A percentile compares a stretch with the other conserved stretches of the same genome.
Evolutionary conservation across 1,140 invertebrate species (phyloP).

Genomic region (Drosophila murphyi): DNA sequence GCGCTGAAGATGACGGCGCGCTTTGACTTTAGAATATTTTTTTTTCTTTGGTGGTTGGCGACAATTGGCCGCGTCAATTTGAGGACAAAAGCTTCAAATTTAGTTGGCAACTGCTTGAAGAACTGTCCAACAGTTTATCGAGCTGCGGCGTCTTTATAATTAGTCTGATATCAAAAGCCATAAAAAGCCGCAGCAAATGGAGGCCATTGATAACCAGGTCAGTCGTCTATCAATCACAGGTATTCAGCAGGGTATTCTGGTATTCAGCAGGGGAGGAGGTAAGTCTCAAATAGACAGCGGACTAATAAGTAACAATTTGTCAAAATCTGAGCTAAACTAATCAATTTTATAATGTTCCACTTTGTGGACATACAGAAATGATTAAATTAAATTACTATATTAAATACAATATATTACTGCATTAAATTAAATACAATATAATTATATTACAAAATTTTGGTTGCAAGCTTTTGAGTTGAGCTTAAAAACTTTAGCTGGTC

Average conservation of each 20-base stretch:
- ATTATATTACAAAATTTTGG: too few relatives aligned
- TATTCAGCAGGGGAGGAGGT: background rate
- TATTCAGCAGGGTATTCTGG: conserved; percentile 24
- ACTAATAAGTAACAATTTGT: conserved; percentile 45
- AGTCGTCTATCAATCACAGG: conserved; percentile 47
- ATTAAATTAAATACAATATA: too few relatives aligned
- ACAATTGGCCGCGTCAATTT: conserved; percentile 56
- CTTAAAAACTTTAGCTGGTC: background rate
- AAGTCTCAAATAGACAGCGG: background rate
- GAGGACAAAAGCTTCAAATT: conserved; percentile 61
- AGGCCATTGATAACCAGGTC: conserved; percentile 38
- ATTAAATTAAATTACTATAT: too few relatives aligned
- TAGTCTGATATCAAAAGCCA: conserved; percentile 77
- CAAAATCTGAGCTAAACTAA: conserved; percentile 49
- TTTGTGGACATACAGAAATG: background rate
- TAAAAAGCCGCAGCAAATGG: conserved; percentile 43
- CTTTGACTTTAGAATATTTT: conserved; percentile 22
- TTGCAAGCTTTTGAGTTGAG: background rate
- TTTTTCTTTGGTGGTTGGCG: conserved; percentile 38
- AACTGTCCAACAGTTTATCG: conserved; percentile 53
- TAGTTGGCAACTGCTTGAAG: conserved; percentile 24
- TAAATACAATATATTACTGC: too few relatives aligned
- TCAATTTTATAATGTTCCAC: conserved; percentile 28
- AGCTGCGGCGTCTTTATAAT: conserved; percentile 56
- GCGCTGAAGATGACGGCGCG: conserved; percentile 38